Evolutionary conservation across 1,140 invertebrate genomes (phyloP).

Genomic region (Heliconius eleuchia): DNA sequence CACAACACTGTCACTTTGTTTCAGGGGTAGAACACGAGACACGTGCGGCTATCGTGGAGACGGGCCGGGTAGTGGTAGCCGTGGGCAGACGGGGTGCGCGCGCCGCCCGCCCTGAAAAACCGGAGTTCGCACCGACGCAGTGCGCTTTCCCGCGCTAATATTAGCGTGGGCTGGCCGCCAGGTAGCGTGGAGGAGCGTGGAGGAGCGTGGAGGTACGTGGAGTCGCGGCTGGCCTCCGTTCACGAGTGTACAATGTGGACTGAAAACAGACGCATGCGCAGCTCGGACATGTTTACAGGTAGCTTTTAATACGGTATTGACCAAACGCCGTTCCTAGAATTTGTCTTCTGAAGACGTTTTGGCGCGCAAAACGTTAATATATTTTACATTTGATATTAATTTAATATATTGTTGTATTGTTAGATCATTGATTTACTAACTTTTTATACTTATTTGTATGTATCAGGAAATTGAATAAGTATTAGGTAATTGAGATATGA

Average conservation of each 20-base stretch:
- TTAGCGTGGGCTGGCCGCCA: conserved; percentile 41
- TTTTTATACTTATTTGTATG: too few species aligned
- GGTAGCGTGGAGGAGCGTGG: conserved; percentile 52
- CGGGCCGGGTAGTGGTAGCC: conserved; percentile 47
- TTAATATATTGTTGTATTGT: too few species aligned
- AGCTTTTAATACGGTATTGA: conserved; percentile 40
- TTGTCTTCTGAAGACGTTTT: neutral
- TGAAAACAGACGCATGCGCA: conserved; percentile 45
- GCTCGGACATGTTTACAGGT: conserved; percentile 39
- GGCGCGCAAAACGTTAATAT: neutral
- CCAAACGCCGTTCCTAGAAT: conserved; percentile 20
- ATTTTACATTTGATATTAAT: neutral
- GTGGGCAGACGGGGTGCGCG: conserved; percentile 53
- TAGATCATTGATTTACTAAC: too few species aligned
- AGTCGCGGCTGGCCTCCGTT: conserved; percentile 42
- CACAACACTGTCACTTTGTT: conserved; percentile 40
- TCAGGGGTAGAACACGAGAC: neutral
- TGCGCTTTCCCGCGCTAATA: conserved; percentile 59
- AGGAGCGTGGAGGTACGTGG: neutral
- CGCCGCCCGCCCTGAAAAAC: conserved; percentile 73
- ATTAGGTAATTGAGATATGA: too few species aligned
- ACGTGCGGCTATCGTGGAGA: conserved; percentile 48
- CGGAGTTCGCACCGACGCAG: conserved; percentile 40
- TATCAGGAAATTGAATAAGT: too few species aligned
- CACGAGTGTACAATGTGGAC: conserved; percentile 43